Conservation (phyloP, 2,113 vertebrate genomes). For the Ammodytes dubius region DNA sequence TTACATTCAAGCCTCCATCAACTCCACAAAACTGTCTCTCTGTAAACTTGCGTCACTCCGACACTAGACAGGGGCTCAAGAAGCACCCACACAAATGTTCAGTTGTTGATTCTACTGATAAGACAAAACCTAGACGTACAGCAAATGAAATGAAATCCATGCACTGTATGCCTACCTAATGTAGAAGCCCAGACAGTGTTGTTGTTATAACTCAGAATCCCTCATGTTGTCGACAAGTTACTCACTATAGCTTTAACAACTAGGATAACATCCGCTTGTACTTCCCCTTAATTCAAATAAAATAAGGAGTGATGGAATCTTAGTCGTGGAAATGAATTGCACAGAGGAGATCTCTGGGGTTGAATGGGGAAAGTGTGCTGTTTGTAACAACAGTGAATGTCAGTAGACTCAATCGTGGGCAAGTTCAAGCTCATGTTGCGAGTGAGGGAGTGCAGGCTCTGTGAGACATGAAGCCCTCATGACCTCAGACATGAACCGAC, state of each 20-base stretch:
- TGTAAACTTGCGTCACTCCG: no score
- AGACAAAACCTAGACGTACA: no score
- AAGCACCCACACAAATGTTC: no score
- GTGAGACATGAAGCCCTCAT: background rate
- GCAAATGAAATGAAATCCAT: no score
- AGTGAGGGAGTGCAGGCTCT: constrained; percentile 22
- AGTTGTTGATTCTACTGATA: no score
- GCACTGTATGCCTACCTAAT: no score
- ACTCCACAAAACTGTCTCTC: no score
- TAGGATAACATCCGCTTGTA: constrained; percentile 40
- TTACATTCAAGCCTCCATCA: no score
- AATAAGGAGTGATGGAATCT: constrained; percentile 51
- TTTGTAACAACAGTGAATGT: constrained; percentile 60
- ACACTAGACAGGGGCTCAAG: no score
- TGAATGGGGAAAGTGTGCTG: background rate
- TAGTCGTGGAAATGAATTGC: constrained; percentile 52
- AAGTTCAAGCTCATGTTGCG: constrained; percentile 26
- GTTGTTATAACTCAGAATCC: no score
- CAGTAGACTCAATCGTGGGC: constrained; percentile 42
- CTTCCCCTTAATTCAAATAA: constrained; percentile 51
- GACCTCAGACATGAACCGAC: constrained; percentile 45
- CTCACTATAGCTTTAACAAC: constrained; percentile 26
- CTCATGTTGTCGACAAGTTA: no score
- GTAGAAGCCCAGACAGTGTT: no score
- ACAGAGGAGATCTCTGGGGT: constrained; percentile 36